Evolutionary conservation across 1,140 invertebrate genomes (phyloP), one percentile per base, ranked within the genome.

Genomic region (Ips nitidus): DNA sequence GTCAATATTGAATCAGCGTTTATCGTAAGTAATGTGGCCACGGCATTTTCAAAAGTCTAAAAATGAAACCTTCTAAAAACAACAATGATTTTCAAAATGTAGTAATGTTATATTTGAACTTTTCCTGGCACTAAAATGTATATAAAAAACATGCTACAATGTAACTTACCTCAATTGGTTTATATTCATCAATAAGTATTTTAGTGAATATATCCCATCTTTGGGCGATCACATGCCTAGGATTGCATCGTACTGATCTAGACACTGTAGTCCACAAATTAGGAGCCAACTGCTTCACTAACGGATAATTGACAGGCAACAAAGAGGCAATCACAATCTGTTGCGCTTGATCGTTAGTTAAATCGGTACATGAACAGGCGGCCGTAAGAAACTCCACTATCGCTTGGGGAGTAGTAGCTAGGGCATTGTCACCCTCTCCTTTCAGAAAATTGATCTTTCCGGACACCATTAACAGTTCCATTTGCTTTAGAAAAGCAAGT

Each of bases 261-360:
- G 86, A 75, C 38, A 90, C 81, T 71, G 87, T 88, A 0, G 83
- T 73, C 89, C 89, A 92, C 7, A 90, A 78, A 69, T 84, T 81
- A 36, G 82, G 81, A 56, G 81, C 75, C 2, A 83, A 77, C 60
- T 82, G 83, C 63, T 84, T 75, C 8, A 90, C 84, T 4, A 84
- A 81, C 4, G 90, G 90, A 80, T 92, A 86, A 80, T 94, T 90
- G 41, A 85, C 83, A 45, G 88, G 84, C 40, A 89, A 81, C 6
- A 94, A 77, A 8, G 86, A 80, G 56, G 89, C 87, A 59, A 89
- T 73, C 1, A 85, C 85, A 40, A 91, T 69, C 1, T 78, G 73
- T 59, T 87, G 80, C 0, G 81, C 79, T 57, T 89, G 85, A 64
- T 84, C 81, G 43, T 72, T 53, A 2, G 79, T 74, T 40, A 86